Base-by-base conservation (phyloP, 1,140 invertebrate genomes). In the Aphelinus atriplicis region DNA sequence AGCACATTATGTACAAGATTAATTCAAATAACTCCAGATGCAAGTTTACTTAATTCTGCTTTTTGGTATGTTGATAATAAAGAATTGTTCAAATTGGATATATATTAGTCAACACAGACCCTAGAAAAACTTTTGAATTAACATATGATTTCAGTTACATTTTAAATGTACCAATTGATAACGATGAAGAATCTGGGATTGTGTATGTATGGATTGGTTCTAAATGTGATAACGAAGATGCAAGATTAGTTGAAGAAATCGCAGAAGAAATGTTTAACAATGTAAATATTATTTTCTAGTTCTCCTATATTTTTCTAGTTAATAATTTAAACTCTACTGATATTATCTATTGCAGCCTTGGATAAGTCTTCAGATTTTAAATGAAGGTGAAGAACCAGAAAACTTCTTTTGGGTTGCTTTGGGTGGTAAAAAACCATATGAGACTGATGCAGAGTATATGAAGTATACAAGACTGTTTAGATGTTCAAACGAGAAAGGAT, bases 401-500 rank as follows among this genome's bases (percentile, higher is more conserved):
- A 98, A 99, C 84, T 99, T 99, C 90, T 99, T 99, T 86, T 99
- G 98, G 98, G 93, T 98, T 60, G 97, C 93, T 45, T 89, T 99
- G 7, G 96, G 96, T 70, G 97, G 97, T 0, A 93, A 94, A 78
- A 98, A 98, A 86, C 92, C 93, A 0, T 98, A 99, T 85, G 97
- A 99, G 45, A 90, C 91, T 75, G 92, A 97, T 85, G 96, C 96
- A 0, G 93, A 95, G 67, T 99, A 95, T 82, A 98, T 99, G 94
- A 92, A 96, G 80, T 95, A 95, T 85, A 97, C 96, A 2, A 90
- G 98, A 76, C 89, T 99, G 6, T 99, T 99, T 88, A 92, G 98
- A 46, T 99, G 98, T 88, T 99, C 98, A 6, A 99, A 99, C 88
- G 98, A 99, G 83, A 99, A 99, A 86, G 98, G 98, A 45, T 99